A percentile compares a stretch with the other conserved stretches of the same genome.
These are phyloP conservation scores for Buceros bicornis DNA, from an alignment of 2,797 vertebrate species.

Conservation along the genomic window DNA sequence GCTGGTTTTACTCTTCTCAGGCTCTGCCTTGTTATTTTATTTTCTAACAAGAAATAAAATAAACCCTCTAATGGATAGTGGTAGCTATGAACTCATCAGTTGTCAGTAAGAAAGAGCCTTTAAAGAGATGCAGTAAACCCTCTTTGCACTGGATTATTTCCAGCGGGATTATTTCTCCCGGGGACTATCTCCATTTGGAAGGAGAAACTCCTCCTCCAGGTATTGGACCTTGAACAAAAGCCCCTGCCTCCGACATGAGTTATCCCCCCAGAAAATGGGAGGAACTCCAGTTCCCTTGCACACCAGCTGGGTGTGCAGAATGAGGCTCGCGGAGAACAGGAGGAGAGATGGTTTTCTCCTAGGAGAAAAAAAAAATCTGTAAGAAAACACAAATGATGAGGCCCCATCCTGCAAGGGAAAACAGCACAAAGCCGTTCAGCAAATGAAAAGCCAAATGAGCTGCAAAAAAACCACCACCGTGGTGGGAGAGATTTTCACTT, in stretches of 20 bases:
- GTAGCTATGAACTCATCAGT: conserved; percentile 58
- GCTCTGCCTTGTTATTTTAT: conserved; percentile 51
- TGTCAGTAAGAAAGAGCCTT: conserved; percentile 41
- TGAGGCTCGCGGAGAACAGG: background rate
- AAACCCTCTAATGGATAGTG: conserved; percentile 63
- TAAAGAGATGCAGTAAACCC: conserved; percentile 38
- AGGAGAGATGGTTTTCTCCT: conserved; percentile 23
- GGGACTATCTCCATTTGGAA: conserved; percentile 5
- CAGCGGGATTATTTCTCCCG: conserved; percentile 39
- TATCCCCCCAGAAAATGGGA: conserved; percentile 18
- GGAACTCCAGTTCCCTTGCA: background rate
- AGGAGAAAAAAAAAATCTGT: background rate
- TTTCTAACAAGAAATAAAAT: conserved; percentile 72
- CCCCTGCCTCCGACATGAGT: background rate
- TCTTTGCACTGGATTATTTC: conserved; percentile 53
- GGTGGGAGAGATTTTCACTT: conserved; percentile 51
- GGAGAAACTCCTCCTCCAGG: background rate
- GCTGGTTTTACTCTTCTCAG: conserved; percentile 34
- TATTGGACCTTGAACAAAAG: conserved; percentile 8
- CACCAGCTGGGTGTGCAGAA: background rate
- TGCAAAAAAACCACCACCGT: conserved; percentile 30
- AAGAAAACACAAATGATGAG: conserved; percentile 17
- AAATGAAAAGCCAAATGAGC: conserved; percentile 57
- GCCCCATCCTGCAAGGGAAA: conserved; percentile 31
- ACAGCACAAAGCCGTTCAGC: conserved; percentile 30